Conservation (phyloP, 2,113 vertebrate genomes). For the Triplophysa dalaica region DNA sequence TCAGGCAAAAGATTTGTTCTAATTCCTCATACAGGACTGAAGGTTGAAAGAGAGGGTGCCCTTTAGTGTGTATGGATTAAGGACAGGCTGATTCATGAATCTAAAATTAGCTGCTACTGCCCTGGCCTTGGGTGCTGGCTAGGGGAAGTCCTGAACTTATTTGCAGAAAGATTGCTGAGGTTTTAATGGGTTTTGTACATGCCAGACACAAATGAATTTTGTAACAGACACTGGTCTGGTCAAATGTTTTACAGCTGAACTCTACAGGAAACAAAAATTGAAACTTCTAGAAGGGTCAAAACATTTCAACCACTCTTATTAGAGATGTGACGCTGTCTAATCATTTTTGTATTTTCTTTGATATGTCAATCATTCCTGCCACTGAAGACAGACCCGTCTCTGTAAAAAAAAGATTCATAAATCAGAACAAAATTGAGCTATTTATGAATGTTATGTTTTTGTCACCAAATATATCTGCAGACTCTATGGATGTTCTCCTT, state of each 20-base stretch:
- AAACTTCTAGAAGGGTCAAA: no score
- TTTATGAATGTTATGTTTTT: no score
- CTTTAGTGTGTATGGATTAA: slow-evolving; percentile 39
- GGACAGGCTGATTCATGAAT: slow-evolving; percentile 48
- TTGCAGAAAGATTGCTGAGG: slow-evolving; percentile 38
- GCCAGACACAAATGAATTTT: background rate
- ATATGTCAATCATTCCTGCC: no score
- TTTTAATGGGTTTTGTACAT: background rate
- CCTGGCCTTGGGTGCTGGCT: slow-evolving; percentile 10
- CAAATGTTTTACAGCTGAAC: background rate
- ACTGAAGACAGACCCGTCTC: no score
- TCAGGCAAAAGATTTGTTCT: background rate
- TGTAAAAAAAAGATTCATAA: no score
- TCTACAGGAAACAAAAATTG: background rate
- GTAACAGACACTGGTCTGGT: background rate
- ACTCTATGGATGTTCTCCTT: no score
- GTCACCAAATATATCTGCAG: no score
- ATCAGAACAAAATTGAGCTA: no score
- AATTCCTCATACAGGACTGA: background rate
- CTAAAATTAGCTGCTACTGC: slow-evolving; percentile 54
- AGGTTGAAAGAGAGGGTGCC: slow-evolving; percentile 35
- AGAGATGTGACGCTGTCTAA: no score
- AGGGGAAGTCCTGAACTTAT: slow-evolving; percentile 54
- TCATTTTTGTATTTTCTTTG: no score
- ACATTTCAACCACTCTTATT: no score